Conservation (phyloP, 2,113 vertebrate species). For the Cyprinodon variegatus region DNA sequence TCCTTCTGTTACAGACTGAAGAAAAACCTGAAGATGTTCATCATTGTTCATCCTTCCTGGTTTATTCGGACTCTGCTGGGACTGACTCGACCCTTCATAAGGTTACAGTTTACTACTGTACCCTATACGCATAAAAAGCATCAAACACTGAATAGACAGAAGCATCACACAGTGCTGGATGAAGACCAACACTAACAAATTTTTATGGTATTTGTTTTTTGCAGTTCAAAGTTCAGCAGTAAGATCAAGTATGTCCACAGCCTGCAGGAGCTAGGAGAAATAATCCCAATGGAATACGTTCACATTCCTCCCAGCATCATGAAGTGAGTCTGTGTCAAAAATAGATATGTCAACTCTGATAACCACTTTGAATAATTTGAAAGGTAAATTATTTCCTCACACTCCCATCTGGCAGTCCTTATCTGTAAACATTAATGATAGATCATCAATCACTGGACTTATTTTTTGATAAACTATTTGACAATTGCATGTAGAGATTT, state of each 20-base stretch:
- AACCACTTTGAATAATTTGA: not conserved
- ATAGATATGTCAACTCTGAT: not conserved
- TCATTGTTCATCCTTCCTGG: constrained; percentile 95
- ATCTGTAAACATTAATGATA: not conserved
- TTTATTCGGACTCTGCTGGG: constrained; percentile 93
- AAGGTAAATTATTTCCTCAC: not conserved
- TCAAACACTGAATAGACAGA: not conserved
- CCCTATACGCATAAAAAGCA: not conserved
- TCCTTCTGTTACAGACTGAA: constrained; percentile 80
- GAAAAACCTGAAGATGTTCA: constrained; percentile 95
- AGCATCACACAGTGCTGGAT: not conserved
- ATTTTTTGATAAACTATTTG: no score
- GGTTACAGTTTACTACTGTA: constrained; percentile 55
- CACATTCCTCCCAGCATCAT: constrained; percentile 91
- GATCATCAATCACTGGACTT: not conserved
- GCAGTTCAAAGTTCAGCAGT: constrained; percentile 94
- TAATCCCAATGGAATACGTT: constrained; percentile 92
- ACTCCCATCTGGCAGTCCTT: not conserved
- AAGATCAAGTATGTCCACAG: constrained; percentile 92
- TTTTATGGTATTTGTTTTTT: constrained; percentile 25
- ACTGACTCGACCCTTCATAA: constrained; percentile 93
- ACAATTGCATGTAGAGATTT: no score
- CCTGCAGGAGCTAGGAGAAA: constrained; percentile 85
- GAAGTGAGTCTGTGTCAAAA: constrained; percentile 80
- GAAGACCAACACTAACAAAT: not conserved